These are phyloP conservation scores for Drosophila dunni DNA, from an alignment of 1,140 invertebrate species.

Conservation along the genomic window DNA sequence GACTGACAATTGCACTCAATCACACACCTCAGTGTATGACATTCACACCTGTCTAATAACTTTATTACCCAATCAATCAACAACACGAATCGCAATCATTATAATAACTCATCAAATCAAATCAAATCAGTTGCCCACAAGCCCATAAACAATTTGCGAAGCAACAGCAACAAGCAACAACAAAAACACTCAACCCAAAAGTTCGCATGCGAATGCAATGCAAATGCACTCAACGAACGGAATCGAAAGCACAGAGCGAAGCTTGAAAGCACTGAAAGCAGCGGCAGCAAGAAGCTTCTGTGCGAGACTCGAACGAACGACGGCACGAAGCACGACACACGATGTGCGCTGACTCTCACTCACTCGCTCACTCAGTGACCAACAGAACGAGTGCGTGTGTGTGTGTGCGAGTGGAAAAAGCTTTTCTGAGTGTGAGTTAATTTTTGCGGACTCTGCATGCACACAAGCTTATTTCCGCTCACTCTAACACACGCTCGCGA, in stretches of 20 bases:
- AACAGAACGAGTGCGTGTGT: slow-evolving; percentile 23
- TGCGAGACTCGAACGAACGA: slow-evolving; percentile 8
- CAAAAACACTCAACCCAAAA: slow-evolving; percentile 21
- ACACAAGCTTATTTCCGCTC: slow-evolving; percentile 73
- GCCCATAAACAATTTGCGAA: slow-evolving; percentile 20
- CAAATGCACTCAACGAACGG: slow-evolving; percentile 41
- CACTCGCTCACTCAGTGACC: slow-evolving; percentile 1
- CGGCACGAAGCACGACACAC: slow-evolving; percentile 11
- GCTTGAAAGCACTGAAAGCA: slow-evolving; percentile 49
- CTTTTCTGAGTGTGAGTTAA: slow-evolving; percentile 55
- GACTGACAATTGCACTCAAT: slow-evolving; percentile 38
- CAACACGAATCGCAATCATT: slow-evolving; percentile 61
- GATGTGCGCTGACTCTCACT: slow-evolving; percentile 19
- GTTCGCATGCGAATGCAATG: slow-evolving; percentile 30
- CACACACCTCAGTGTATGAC: slow-evolving; percentile 44
- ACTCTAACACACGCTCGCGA: slow-evolving; percentile 30
- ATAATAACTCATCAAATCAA: slow-evolving; percentile 63
- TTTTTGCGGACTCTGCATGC: slow-evolving; percentile 49
- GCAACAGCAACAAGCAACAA: slow-evolving; percentile 7
- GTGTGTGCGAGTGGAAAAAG: slow-evolving; percentile 36
- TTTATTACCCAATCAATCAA: slow-evolving; percentile 79
- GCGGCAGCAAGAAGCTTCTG: slow-evolving; percentile 47
- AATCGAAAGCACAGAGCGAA: slow-evolving; percentile 25
- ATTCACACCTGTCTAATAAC: slow-evolving; percentile 75
- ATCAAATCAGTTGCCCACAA: slow-evolving; percentile 39